These are phyloP conservation scores for Scomberomorus guttatus DNA, from an alignment of 2,797 vertebrate genomes.

Conservation along the genomic window DNA sequence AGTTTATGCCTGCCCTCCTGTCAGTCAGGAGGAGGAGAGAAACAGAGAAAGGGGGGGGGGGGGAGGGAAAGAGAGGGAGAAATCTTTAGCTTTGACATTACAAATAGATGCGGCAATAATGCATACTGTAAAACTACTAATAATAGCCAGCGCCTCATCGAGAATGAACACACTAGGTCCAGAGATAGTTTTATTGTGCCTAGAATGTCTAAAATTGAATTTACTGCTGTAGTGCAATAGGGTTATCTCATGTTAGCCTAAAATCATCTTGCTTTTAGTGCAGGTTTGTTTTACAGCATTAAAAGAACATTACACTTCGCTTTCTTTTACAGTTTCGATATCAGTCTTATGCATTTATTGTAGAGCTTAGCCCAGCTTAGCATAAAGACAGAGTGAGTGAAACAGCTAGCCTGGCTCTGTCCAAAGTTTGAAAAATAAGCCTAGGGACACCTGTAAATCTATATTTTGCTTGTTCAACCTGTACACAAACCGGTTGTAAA, in stretches of 20 bases:
- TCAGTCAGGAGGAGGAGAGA: slow-evolving; percentile 65
- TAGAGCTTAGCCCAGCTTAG: background rate
- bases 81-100: slow-evolving; percentile 52
- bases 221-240: background rate
- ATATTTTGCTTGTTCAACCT: background rate
- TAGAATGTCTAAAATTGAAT: slow-evolving; percentile 17
- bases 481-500: background rate
- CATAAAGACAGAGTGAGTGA: background rate
- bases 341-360: background rate
- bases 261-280: background rate
- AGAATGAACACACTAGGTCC: slow-evolving; percentile 17
- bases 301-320: background rate
- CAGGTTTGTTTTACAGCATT: background rate
- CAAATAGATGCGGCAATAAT: slow-evolving; percentile 49
- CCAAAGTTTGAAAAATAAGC: background rate
- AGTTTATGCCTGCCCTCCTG: slow-evolving; percentile 63
- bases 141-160: slow-evolving; percentile 11
- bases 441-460: background rate
- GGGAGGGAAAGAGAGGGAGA: slow-evolving; percentile 22
- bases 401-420: background rate
- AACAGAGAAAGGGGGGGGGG: slow-evolving; percentile 5
- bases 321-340: background rate
- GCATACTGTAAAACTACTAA: slow-evolving; percentile 36
- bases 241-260: background rate
- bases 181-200: slow-evolving; percentile 17